Percentiles rank a stretch among this genome's conserved stretches.
These are phyloP conservation scores for Ostrea edulis DNA, from an alignment of 1,140 invertebrate genomes.

Conservation along the genomic window DNA sequence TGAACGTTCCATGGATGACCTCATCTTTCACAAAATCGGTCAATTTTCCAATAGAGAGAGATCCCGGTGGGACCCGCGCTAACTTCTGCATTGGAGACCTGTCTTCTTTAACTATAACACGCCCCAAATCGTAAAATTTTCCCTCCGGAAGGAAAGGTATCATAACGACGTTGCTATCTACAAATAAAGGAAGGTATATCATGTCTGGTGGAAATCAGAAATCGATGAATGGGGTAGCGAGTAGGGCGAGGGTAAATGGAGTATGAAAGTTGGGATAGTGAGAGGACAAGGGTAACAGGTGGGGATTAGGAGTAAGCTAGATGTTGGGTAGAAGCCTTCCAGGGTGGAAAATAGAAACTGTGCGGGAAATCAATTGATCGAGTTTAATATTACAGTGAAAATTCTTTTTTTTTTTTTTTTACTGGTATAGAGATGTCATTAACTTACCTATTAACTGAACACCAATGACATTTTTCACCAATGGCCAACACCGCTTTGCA, in stretches of 20 bases:
- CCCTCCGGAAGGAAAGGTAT: slow-evolving; percentile 36
- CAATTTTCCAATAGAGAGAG: slow-evolving; percentile 23
- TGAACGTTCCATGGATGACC: not conserved
- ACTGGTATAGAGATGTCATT: no score
- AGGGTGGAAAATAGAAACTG: no score
- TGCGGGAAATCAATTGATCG: no score
- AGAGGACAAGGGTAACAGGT: no score
- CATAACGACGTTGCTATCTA: slow-evolving; percentile 31
- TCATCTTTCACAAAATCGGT: slow-evolving; percentile 9
- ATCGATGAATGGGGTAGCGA: no score
- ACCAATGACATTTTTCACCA: not conserved
- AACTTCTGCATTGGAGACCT: slow-evolving; percentile 33
- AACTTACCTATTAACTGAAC: slow-evolving; percentile 8
- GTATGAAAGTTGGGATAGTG: no score
- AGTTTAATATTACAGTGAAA: no score
- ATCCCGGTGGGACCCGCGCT: slow-evolving; percentile 3
- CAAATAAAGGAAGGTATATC: not conserved
- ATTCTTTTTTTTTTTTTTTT: no score
- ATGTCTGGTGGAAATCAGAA: no score
- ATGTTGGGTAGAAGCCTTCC: no score
- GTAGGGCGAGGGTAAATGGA: no score
- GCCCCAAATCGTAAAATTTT: slow-evolving; percentile 4
- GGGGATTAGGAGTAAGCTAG: no score
- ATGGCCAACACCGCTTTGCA: slow-evolving; percentile 21
- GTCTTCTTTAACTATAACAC: slow-evolving; percentile 40